phyloP scores from a whole-genome alignment of 2,888 invertebrate species.

The Poecilobothrus nobilitatus region DNA sequence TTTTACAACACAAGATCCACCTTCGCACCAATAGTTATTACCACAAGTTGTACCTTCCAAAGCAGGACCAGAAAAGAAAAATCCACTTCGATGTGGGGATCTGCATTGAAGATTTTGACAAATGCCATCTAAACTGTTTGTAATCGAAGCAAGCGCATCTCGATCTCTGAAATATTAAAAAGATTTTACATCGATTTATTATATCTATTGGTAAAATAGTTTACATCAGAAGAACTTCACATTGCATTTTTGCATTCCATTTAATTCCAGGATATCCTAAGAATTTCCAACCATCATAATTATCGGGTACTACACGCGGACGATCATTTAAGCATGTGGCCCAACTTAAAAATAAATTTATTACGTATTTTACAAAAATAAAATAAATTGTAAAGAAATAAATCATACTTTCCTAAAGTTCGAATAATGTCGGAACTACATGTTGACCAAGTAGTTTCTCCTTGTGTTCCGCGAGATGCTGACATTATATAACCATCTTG shows the following conservation, averaged over 20 bases:
- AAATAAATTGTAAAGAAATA: neutral
- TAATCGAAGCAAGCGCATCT: constrained; percentile 51
- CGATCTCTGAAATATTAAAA: constrained; percentile 45
- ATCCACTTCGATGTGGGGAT: constrained; percentile 63
- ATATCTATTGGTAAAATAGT: neutral
- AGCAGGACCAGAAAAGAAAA: constrained; percentile 73
- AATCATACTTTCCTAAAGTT: constrained; percentile 43
- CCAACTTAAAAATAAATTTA: constrained; percentile 44
- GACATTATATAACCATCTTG: constrained; percentile 77
- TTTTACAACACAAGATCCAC: constrained; percentile 52
- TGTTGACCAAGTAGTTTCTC: constrained; percentile 68
- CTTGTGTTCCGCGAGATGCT: constrained; percentile 65
- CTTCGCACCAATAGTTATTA: constrained; percentile 56
- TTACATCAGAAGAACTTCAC: constrained; percentile 53
- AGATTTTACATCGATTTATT: neutral
- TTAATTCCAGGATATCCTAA: constrained; percentile 57
- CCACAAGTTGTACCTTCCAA: constrained; percentile 71
- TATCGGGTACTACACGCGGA: constrained; percentile 44
- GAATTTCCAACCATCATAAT: constrained; percentile 55
- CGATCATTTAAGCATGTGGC: constrained; percentile 58
- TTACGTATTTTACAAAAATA: too few species aligned
- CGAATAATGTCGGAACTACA: constrained; percentile 58
- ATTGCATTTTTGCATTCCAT: constrained; percentile 68
- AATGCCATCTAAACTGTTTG: constrained; percentile 41
- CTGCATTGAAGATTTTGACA: constrained; percentile 64